Conservation (phyloP, 2,797 vertebrate genomes). For the Avahi laniger region DNA sequence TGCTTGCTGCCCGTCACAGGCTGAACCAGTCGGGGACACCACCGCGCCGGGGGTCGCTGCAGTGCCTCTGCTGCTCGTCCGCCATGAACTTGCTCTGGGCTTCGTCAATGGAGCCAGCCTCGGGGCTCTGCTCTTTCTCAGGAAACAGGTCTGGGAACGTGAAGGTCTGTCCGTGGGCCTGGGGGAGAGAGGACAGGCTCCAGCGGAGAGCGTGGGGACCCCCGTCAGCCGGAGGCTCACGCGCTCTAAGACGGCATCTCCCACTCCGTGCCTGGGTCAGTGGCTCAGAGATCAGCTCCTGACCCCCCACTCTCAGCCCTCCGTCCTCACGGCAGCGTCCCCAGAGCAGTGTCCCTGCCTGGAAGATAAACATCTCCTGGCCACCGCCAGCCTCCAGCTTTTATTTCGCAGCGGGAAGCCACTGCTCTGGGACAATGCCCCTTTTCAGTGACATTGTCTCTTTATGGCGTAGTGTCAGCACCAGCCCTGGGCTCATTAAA, state of each 20-base stretch:
- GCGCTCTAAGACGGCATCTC: neutral
- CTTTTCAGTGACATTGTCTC: conserved; percentile 73
- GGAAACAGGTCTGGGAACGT: conserved; percentile 95
- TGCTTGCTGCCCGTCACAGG: conserved; percentile 82
- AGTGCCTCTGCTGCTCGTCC: conserved; percentile 88
- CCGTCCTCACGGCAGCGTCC: conserved; percentile 46
- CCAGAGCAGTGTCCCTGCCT: conserved; percentile 71
- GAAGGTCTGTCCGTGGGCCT: conserved; percentile 94
- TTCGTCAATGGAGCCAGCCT: conserved; percentile 85
- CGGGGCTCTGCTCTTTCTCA: conserved; percentile 82
- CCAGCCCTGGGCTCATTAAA: conserved; percentile 73
- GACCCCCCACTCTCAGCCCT: neutral
- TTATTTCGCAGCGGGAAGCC: conserved; percentile 76
- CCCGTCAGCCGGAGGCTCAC: neutral
- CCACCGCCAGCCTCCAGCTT: conserved; percentile 60
- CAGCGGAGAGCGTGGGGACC: neutral
- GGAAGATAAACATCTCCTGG: conserved; percentile 66
- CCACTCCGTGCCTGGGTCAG: neutral
- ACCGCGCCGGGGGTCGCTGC: conserved; percentile 90
- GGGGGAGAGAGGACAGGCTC: conserved; percentile 51
- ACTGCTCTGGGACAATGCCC: conserved; percentile 71
- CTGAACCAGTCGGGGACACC: conserved; percentile 95
- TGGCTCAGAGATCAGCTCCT: neutral
- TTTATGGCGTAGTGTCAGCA: conserved; percentile 40
- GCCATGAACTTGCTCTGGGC: conserved; percentile 88